Percentiles rank a stretch among this genome's conserved stretches.
Evolutionary conservation across 2,113 vertebrate genomes (phyloP).

Genomic region (Hirundichthys speculiger): DNA sequence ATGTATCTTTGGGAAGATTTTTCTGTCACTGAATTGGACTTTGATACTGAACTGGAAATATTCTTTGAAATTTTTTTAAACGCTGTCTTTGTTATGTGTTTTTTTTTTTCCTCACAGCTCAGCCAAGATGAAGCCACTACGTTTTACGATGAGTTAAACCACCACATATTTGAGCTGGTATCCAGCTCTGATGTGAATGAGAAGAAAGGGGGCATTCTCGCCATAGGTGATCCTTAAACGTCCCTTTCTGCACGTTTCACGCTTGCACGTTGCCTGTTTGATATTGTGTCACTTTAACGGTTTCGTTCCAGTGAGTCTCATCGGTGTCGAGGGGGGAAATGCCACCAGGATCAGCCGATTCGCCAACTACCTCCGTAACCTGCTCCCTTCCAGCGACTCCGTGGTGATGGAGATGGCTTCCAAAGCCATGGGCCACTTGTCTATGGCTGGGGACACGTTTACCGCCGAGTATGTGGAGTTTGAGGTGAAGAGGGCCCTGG

Average conservation of each 20-base stretch:
- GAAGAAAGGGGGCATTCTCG: slow-evolving; percentile 97
- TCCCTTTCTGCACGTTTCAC: no score
- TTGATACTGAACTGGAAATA: no score
- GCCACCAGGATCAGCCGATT: slow-evolving; percentile 96
- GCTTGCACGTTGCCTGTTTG: neutral
- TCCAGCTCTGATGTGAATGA: slow-evolving; percentile 99
- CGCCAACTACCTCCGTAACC: slow-evolving; percentile 96
- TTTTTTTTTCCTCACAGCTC: slow-evolving; percentile 78
- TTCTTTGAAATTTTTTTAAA: no score
- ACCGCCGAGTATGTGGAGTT: slow-evolving; percentile 99
- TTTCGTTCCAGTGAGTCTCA: slow-evolving; percentile 89
- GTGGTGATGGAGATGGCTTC: slow-evolving; percentile 99
- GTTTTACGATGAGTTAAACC: slow-evolving; percentile 98
- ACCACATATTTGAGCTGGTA: slow-evolving; percentile 98
- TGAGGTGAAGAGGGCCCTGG: slow-evolving; percentile 97
- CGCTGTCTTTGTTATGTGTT: no score
- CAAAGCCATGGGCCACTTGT: slow-evolving; percentile 95
- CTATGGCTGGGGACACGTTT: slow-evolving; percentile 97
- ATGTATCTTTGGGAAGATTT: no score
- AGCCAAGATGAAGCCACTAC: slow-evolving; percentile 98
- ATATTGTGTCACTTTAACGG: neutral
- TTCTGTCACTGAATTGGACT: no score
- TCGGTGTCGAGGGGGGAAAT: slow-evolving; percentile 97
- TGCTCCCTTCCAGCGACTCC: slow-evolving; percentile 94
- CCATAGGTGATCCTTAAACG: slow-evolving; percentile 86